phyloP scores from a whole-genome alignment of 2,797 vertebrate genomes.

The Benthosema pterotum region DNA sequence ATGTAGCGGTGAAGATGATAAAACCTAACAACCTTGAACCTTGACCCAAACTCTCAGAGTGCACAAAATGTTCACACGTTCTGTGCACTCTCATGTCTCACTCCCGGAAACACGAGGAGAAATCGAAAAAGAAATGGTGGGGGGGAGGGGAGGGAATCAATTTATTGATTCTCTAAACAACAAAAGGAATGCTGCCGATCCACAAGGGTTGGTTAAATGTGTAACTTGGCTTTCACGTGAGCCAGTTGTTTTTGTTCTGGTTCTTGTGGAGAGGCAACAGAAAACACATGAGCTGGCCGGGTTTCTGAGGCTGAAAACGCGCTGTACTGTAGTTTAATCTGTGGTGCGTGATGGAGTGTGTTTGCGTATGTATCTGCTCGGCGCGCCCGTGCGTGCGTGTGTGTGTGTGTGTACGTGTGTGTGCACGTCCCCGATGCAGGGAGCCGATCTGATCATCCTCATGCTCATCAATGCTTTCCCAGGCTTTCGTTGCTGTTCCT shows the following conservation, averaged over 20 bases:
- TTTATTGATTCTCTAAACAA: constrained; percentile 8
- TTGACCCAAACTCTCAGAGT: too few species aligned
- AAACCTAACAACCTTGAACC: too few species aligned
- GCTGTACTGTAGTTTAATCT: constrained; percentile 2
- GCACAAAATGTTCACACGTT: too few species aligned
- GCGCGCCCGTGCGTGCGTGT: constrained; percentile 17
- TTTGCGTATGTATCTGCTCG: constrained; percentile 11
- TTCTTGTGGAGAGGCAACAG: constrained; percentile 35
- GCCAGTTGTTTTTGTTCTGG: constrained; percentile 35
- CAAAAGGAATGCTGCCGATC: constrained; percentile 11
- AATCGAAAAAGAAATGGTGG: not conserved
- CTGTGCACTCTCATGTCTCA: too few species aligned
- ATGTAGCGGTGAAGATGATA: too few species aligned
- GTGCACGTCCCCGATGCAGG: not conserved
- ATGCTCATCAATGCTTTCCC: constrained; percentile 8
- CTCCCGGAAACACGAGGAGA: too few species aligned
- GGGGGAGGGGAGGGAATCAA: not conserved
- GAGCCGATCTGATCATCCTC: constrained; percentile 1
- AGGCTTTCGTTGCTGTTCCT: constrained; percentile 3
- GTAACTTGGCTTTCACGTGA: constrained; percentile 27
- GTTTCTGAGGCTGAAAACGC: constrained; percentile 14
- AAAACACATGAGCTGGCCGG: constrained; percentile 47
- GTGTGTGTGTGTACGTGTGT: constrained; percentile 11
- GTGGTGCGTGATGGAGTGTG: constrained; percentile 1
- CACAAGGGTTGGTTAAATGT: constrained; percentile 10